These are phyloP conservation scores for Drosophila sproati DNA, from an alignment of 1,140 invertebrate genomes.

Conservation along the genomic window DNA sequence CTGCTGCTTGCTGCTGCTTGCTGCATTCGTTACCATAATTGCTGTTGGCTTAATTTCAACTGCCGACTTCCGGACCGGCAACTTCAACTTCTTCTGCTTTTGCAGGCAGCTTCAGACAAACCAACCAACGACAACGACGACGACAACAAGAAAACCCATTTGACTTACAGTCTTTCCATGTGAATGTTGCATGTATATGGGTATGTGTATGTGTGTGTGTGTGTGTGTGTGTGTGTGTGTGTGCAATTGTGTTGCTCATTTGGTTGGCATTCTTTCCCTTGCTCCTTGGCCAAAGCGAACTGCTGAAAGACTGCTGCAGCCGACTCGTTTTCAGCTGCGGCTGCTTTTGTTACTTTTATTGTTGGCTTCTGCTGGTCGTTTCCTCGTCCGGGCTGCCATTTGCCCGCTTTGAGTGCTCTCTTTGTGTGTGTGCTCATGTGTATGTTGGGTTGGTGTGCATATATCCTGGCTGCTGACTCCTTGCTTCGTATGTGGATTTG, in stretches of 20 bases:
- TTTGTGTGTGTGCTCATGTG: conserved; percentile 16
- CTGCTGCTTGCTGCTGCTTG: conserved; percentile 72
- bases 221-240: conserved; percentile 24
- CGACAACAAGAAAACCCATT: conserved; percentile 74
- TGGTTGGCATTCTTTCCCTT: conserved; percentile 49
- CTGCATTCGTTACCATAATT: conserved; percentile 79
- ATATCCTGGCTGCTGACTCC: too few species aligned
- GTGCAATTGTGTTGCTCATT: conserved; percentile 41
- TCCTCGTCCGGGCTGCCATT: conserved; percentile 16
- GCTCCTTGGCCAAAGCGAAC: conserved; percentile 6
- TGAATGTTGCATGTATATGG: conserved; percentile 35
- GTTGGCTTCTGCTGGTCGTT: conserved; percentile 25
- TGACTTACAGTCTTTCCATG: conserved; percentile 64
- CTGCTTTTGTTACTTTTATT: conserved; percentile 55
- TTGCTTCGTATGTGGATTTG: conserved; percentile 8
- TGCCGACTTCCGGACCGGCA: conserved; percentile 75
- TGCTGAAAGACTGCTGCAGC: conserved; percentile 2
- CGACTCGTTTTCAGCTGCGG: conserved; percentile 20
- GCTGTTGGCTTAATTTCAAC: conserved; percentile 81
- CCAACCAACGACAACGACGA: conserved; percentile 36
- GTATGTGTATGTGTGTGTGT: conserved; percentile 22
- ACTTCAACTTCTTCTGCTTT: conserved; percentile 51
- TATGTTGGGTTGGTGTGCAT: not conserved
- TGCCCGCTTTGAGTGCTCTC: conserved; percentile 27
- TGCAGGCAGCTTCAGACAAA: conserved; percentile 18